Base-by-base conservation (phyloP, 1,140 invertebrate species). In the Drosophila sulfurigaster region DNA sequence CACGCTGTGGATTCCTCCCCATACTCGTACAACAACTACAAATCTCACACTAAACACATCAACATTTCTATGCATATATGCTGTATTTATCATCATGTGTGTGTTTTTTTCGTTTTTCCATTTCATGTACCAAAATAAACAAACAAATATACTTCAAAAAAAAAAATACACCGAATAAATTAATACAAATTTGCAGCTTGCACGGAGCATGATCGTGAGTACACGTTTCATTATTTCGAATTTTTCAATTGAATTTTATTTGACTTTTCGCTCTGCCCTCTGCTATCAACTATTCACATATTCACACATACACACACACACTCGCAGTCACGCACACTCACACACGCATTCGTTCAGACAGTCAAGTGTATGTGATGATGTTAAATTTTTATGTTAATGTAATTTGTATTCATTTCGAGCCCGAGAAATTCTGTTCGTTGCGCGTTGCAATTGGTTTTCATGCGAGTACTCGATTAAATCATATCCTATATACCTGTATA, bases 171-270 rank as follows among this genome's bases (percentile, higher is more conserved):
- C 35, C 63, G 52, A 68, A 68, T 56, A 68, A 62, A 74, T 56
- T 74, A 69, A 74, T 68, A 82, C 35, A 77, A 89, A 89, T 73
- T 92, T 79, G 93, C 95, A 96, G 95, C 95, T 96, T 95, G 95
- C 95, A 95, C 95, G 95, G 95, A 96, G 95, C 95, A 96, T 96
- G 95, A 95, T 96, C 94, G 95, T 96, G 95, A 96, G 95, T 96
- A 96, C 94, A 92, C 91, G 82, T 92, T 91, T 89, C 87, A 81
- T 85, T 81, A 85, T 81, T 89, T 89, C 65, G 52, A 58, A 81
- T 46, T 62, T 69, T 87, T 87, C 72, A 49, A 78, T 82, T 77
- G 45, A 75, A 78, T 85, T 85, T 85, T 69, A 59, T 77, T 70
- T 73, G 30, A 57, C 63, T 62, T 25, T 64, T 63, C 67, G 65